phyloP scores from a whole-genome alignment of 2,797 vertebrate species.

The Sebastes goodei region DNA sequence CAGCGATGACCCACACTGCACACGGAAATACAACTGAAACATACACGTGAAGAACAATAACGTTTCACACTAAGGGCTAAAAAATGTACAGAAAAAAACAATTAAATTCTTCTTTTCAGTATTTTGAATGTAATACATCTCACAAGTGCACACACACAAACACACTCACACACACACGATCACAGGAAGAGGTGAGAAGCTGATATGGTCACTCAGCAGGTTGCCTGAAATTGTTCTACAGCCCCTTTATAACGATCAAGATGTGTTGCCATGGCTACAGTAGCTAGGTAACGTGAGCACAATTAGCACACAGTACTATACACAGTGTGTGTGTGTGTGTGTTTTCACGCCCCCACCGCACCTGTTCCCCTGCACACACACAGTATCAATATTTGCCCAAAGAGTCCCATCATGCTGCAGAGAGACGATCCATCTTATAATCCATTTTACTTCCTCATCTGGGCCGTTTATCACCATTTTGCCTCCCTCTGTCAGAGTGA shows the following conservation, averaged over 20 bases:
- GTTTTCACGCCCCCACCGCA: not conserved
- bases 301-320: slow-evolving; percentile 37
- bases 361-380: not conserved
- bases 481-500: slow-evolving; percentile 16
- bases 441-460: slow-evolving; percentile 40
- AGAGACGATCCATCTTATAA: slow-evolving; percentile 41
- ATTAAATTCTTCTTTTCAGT: no score
- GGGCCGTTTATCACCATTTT: slow-evolving; percentile 46
- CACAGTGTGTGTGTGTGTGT: not conserved
- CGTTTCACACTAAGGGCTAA: not conserved
- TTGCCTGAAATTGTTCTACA: slow-evolving; percentile 25
- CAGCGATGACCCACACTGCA: slow-evolving; percentile 1
- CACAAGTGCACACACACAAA: not conserved
- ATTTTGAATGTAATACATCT: no score
- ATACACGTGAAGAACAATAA: not conserved
- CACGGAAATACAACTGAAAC: not conserved
- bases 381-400: slow-evolving; percentile 34
- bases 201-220: slow-evolving; percentile 19
- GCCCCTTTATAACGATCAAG: slow-evolving; percentile 23
- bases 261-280: slow-evolving; percentile 64
- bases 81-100: not conserved
- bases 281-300: slow-evolving; percentile 54
- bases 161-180: not conserved
- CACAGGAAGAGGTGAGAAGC: not conserved
- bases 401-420: slow-evolving; percentile 36